Base-by-base conservation (phyloP, 2,888 invertebrate species). In the Thereva nobilitata region DNA sequence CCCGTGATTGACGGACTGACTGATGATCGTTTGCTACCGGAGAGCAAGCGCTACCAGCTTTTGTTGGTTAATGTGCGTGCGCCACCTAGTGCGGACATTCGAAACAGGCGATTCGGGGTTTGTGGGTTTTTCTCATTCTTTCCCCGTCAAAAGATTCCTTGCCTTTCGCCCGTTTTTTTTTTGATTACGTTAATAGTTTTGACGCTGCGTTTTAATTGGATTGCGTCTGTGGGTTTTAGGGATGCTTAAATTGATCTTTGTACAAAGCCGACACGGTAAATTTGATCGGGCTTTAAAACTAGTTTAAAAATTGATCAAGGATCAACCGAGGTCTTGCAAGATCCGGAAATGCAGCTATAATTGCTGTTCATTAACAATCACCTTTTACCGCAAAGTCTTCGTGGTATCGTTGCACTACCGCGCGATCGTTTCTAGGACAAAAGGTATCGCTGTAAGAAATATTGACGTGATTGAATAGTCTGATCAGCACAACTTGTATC, bases 21-120 rank as follows among this genome's bases (percentile, higher is more conserved):
- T 59, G 61, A 61, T 66, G 63, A 68, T 63, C 68, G 45, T 56
- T 63, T 52, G 68, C 68, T 68, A 68, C 68, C 68, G 68, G 59
- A 12, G 50, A 9, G 38, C 23, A 23, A 23, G 23, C 9, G 61
- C 61, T 61, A 61, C 61, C 61, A 61, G 41, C 61, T 61, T 61
- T 61, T 61, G 61, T 61, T 61, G 49, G 61, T 40, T 50, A 50
- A 61, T 50, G 35, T 50, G 49, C 50, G 61, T 41, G 37, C 57
- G 61, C 61, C 61, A 61, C 61, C 61, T 61, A 61, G 61, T 12
- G 61, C 12, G 61, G 50, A 40, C 37, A 34, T 5, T 10, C 35
- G 50, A 23, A 23, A 23, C 23, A 23, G 23, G 23, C 23, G 23
- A 23, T 23, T 23, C 61, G 49, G 49, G 8, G 50, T 61, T 61